Conservation (phyloP, 2,113 vertebrate species). For the Tachysurus fulvidraco region DNA sequence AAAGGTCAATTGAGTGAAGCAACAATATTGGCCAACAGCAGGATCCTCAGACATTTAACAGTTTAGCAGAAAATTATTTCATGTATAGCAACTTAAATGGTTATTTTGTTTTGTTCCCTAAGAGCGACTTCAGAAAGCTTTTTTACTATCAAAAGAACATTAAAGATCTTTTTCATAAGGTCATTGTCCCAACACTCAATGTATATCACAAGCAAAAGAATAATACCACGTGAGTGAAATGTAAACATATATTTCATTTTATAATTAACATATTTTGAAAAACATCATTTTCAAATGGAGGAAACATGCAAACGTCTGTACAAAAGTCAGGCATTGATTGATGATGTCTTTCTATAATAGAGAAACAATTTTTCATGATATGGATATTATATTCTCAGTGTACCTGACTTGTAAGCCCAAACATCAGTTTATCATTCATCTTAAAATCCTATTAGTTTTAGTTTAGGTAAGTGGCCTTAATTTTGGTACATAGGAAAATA, state of each 20-base stretch:
- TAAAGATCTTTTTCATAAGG: neutral
- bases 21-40: neutral
- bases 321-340: neutral
- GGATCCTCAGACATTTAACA: conserved; percentile 2
- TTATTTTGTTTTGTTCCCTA: neutral
- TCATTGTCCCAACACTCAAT: neutral
- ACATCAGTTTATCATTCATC: neutral
- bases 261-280: neutral
- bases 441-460: neutral
- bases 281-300: neutral
- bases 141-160: neutral
- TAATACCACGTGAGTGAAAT: neutral
- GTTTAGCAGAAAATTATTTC: neutral
- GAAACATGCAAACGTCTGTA: neutral
- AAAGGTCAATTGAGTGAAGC: conserved; percentile 30
- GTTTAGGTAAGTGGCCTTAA: neutral
- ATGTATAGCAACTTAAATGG: neutral
- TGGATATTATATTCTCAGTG: neutral
- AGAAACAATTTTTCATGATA: neutral
- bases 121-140: neutral
- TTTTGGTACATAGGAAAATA: neutral
- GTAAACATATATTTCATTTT: neutral
- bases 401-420: neutral
- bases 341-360: neutral
- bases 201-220: neutral